A percentile compares a stretch with the other conserved stretches of the same genome.
These are phyloP conservation scores for Alces alces DNA, from an alignment of 2,113 vertebrate genomes.

Conservation along the genomic window DNA sequence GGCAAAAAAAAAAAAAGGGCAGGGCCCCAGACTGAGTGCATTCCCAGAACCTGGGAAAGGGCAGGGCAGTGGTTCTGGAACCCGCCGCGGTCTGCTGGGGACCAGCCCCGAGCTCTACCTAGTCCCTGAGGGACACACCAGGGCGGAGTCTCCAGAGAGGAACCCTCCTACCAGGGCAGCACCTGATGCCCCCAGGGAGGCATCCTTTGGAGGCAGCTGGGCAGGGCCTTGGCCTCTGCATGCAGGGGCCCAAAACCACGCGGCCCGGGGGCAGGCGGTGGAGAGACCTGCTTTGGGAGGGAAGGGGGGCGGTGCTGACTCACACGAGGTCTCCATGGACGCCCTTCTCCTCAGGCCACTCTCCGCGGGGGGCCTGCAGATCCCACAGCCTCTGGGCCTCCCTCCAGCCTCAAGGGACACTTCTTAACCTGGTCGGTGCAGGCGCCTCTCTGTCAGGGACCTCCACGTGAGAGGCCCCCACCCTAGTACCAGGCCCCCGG, in stretches of 20 bases:
- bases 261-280: background rate
- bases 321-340: background rate
- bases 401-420: background rate
- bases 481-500: background rate
- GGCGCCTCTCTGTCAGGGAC: background rate
- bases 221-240: background rate
- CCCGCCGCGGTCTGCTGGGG: fast-evolving
- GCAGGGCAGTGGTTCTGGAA: background rate
- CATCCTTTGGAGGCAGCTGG: background rate
- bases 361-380: background rate
- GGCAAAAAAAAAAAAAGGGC: background rate
- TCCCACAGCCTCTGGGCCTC: background rate
- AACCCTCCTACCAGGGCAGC: background rate
- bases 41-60: background rate
- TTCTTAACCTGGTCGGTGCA: background rate
- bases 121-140: background rate
- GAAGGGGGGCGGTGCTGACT: background rate
- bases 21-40: background rate
- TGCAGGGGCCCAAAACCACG: background rate
- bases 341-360: background rate
- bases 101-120: background rate
- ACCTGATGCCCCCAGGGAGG: background rate
- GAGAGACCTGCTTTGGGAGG: background rate
- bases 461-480: background rate
- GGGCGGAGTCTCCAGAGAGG: background rate